Conservation (phyloP, 2,113 vertebrate genomes). For the Megaceryle torquata region DNA sequence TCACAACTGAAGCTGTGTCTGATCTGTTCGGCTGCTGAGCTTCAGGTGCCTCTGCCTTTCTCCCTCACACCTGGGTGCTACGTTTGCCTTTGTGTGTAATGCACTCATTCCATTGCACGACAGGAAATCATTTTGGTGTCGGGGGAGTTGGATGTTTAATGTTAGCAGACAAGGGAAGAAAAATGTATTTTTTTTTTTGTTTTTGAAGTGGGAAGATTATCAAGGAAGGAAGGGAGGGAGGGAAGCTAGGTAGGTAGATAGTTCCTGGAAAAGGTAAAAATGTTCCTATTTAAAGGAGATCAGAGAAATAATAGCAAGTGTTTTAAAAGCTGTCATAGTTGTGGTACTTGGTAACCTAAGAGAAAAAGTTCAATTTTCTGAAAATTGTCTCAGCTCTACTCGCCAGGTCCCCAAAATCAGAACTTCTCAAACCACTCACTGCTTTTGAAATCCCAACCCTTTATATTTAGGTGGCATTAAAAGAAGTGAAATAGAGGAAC, state of each 20-base stretch:
- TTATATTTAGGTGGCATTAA: neutral
- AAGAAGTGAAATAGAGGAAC: neutral
- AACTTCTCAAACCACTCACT: neutral
- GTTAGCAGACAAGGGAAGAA: neutral
- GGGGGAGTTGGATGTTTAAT: neutral
- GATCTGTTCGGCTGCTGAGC: accelerated
- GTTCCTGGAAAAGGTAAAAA: neutral
- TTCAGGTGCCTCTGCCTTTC: neutral
- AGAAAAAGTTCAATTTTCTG: neutral
- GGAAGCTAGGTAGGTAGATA: neutral
- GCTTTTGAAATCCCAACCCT: neutral
- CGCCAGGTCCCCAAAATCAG: neutral
- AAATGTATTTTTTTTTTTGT: neutral
- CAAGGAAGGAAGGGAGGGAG: neutral
- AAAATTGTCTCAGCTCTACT: neutral
- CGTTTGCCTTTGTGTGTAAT: neutral
- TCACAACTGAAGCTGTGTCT: neutral
- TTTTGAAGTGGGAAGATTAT: neutral
- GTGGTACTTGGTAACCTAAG: neutral
- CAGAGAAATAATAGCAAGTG: neutral
- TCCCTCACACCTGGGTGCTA: accelerated
- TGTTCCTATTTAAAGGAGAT: neutral
- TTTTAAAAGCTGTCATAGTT: neutral
- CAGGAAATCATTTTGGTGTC: neutral
- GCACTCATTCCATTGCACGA: accelerated